phyloP scores from a whole-genome alignment of 2,113 vertebrate species.

The Chloropsis hardwickii region DNA sequence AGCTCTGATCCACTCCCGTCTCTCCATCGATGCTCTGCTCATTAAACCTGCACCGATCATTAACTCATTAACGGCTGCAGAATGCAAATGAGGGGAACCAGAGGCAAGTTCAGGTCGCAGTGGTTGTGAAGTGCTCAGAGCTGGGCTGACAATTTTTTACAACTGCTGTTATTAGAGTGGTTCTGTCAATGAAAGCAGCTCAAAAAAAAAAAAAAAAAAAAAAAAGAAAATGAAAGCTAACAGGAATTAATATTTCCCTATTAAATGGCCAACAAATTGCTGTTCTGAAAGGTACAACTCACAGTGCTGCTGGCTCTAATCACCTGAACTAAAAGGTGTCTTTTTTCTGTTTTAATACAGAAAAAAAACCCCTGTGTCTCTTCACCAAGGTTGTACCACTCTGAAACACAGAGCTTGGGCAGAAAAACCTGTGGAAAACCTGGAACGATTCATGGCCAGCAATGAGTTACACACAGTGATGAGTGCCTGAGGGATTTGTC shows the following conservation, averaged over 20 bases:
- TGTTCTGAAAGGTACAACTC: neutral
- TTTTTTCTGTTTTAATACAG: neutral
- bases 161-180: neutral
- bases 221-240: neutral
- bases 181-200: neutral
- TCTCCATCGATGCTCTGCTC: slow-evolving; percentile 35
- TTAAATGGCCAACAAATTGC: neutral
- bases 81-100: neutral
- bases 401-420: neutral
- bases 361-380: neutral
- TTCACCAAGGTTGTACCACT: too few relatives aligned
- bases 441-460: neutral
- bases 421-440: neutral
- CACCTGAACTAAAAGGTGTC: neutral
- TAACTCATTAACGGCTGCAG: slow-evolving; percentile 56
- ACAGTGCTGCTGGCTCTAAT: neutral
- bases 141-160: neutral
- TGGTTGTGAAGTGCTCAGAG: neutral
- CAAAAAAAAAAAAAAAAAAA: neutral
- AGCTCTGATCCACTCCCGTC: neutral
- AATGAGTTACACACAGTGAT: neutral
- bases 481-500: neutral
- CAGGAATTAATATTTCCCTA: neutral
- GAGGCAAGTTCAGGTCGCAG: neutral
- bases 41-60: slow-evolving; percentile 46